phyloP scores from a whole-genome alignment of 1,140 invertebrate species.

The Scaptomyza montana region DNA sequence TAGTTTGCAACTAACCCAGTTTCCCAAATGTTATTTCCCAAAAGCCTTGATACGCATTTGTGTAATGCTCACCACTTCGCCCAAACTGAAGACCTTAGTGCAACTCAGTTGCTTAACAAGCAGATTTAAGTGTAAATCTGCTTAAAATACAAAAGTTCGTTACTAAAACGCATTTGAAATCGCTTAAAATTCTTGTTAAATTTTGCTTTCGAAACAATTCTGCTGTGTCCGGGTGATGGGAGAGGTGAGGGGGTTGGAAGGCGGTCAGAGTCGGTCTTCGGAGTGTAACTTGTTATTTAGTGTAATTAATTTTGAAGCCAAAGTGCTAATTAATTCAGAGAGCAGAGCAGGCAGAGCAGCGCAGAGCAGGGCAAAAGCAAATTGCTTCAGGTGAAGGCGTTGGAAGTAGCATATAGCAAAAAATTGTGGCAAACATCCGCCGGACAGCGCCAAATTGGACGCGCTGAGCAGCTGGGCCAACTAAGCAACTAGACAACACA shows the following conservation, averaged over 20 bases:
- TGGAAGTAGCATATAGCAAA: conserved; percentile 24
- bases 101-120: conserved; percentile 43
- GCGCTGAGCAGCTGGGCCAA: conserved; percentile 10
- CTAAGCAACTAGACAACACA: conserved; percentile 23
- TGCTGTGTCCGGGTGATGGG: neutral
- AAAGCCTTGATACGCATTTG: conserved; percentile 50
- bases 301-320: conserved; percentile 75
- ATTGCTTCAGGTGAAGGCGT: conserved; percentile 43
- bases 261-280: conserved; percentile 35
- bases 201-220: conserved; percentile 66
- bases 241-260: neutral
- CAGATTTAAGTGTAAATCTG: conserved; percentile 70
- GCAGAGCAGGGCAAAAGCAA: conserved; percentile 44
- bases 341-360: conserved; percentile 2
- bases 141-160: conserved; percentile 2
- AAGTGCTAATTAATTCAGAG: conserved; percentile 75
- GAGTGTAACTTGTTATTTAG: conserved; percentile 78
- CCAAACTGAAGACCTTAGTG: conserved; percentile 21
- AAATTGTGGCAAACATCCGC: conserved; percentile 50
- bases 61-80: conserved; percentile 12
- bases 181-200: conserved; percentile 59
- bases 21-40: too few relatives aligned
- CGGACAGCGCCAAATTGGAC: conserved; percentile 42
- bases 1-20: too few relatives aligned
- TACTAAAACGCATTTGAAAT: conserved; percentile 25